phyloP scores from a whole-genome alignment of 2,797 vertebrate genomes.

The Neoniphon sammara region DNA sequence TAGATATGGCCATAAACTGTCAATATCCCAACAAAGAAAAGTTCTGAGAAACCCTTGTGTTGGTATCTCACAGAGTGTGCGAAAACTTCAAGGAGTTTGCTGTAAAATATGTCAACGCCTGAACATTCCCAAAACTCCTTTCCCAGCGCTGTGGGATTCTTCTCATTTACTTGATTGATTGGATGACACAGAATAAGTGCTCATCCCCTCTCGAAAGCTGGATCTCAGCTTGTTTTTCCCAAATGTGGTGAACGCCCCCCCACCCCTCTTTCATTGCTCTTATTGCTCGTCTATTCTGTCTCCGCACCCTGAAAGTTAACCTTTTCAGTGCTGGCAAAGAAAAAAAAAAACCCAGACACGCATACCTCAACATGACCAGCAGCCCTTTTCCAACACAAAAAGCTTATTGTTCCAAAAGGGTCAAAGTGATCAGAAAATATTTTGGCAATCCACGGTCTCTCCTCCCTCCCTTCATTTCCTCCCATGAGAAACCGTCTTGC shows the following conservation, averaged over 20 bases:
- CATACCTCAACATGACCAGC: slow-evolving; percentile 23
- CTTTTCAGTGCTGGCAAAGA: slow-evolving; percentile 42
- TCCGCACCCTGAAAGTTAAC: slow-evolving; percentile 53
- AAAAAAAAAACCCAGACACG: background rate
- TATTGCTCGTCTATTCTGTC: slow-evolving; percentile 38
- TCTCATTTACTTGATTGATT: slow-evolving; percentile 59
- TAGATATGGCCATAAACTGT: slow-evolving; percentile 64
- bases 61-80: slow-evolving; percentile 7
- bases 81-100: slow-evolving; percentile 28
- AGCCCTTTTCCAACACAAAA: slow-evolving; percentile 58
- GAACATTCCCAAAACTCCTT: slow-evolving; percentile 23
- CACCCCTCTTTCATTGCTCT: slow-evolving; percentile 38
- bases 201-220: slow-evolving; percentile 42
- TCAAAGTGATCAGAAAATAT: slow-evolving; percentile 55
- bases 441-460: slow-evolving; percentile 21
- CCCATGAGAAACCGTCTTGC: slow-evolving; percentile 49
- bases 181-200: slow-evolving; percentile 51
- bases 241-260: slow-evolving; percentile 40
- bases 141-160: slow-evolving; percentile 41
- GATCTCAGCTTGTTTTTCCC: slow-evolving; percentile 54
- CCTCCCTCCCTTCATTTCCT: slow-evolving; percentile 56
- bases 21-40: slow-evolving; percentile 50
- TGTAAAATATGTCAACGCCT: slow-evolving; percentile 46
- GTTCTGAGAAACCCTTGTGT: slow-evolving; percentile 37
- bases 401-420: slow-evolving; percentile 67